These are phyloP conservation scores for Caenorhabditis becei DNA, from an alignment of 2,888 invertebrate genomes.

Conservation along the genomic window DNA sequence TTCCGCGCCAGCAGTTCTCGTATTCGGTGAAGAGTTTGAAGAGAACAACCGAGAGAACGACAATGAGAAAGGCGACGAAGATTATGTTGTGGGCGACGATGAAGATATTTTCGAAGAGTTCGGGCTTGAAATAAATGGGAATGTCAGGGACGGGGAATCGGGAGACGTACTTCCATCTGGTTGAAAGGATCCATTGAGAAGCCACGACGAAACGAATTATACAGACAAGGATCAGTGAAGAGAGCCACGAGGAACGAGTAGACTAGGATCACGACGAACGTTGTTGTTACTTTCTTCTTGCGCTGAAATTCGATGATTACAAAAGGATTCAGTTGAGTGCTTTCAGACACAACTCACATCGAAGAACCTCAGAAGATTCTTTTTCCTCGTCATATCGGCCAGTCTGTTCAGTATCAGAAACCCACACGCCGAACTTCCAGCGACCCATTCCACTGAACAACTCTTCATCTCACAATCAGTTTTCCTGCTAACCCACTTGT, in stretches of 20 bases:
- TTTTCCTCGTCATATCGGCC: constrained; percentile 34
- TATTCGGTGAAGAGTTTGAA: constrained; percentile 20
- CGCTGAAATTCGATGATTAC: constrained; percentile 2
- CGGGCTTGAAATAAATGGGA: neutral
- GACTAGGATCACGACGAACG: constrained; percentile 1
- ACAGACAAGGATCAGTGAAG: constrained; percentile 33
- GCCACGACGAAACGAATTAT: constrained; percentile 15
- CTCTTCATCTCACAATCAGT: neutral
- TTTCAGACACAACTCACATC: constrained; percentile 9
- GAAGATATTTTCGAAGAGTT: constrained; percentile 13
- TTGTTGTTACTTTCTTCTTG: neutral
- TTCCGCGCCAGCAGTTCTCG: constrained; percentile 33
- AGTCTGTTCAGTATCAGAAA: constrained; percentile 23
- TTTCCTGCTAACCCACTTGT: constrained; percentile 6
- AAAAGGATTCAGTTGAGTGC: neutral
- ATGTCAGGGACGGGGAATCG: neutral
- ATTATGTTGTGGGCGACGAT: constrained; percentile 6
- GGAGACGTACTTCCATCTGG: constrained; percentile 16
- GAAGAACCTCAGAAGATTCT: constrained; percentile 25
- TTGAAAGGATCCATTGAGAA: constrained; percentile 26
- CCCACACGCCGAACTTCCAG: constrained; percentile 1
- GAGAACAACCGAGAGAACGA: neutral
- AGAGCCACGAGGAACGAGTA: constrained; percentile 7
- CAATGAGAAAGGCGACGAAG: neutral
- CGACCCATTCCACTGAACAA: constrained; percentile 33